These are phyloP conservation scores for Eucera pruinosa DNA, from an alignment of 2,888 invertebrate species.

Conservation along the genomic window DNA sequence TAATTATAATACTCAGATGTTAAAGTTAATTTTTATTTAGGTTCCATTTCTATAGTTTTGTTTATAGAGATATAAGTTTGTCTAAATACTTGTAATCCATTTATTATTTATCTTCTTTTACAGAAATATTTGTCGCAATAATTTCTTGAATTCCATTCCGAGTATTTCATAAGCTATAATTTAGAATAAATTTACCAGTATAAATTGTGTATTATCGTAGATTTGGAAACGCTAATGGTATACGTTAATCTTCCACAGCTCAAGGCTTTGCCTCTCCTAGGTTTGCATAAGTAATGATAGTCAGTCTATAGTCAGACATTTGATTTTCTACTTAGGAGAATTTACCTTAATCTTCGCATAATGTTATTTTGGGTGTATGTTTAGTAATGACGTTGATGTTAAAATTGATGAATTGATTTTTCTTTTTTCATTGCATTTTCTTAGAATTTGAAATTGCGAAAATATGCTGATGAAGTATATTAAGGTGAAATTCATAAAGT, in stretches of 20 bases:
- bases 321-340: neutral
- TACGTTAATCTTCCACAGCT: neutral
- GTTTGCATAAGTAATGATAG: constrained; percentile 20
- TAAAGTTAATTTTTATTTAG: too few relatives aligned
- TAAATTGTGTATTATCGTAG: neutral
- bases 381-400: neutral
- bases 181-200: neutral
- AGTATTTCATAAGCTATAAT: too few relatives aligned
- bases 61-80: too few relatives aligned
- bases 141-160: neutral
- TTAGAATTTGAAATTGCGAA: too few relatives aligned
- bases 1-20: too few relatives aligned
- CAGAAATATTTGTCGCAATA: neutral
- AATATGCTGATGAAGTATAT: too few relatives aligned
- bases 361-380: neutral
- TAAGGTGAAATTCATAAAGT: too few relatives aligned
- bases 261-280: neutral
- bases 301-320: constrained; percentile 8
- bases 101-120: too few relatives aligned
- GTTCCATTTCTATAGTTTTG: too few relatives aligned
- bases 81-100: too few relatives aligned
- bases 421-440: too few relatives aligned
- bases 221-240: neutral
- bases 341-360: neutral
- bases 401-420: too few relatives aligned